phyloP scores from a whole-genome alignment of 2,113 vertebrate genomes.

The Struthio camelus region DNA sequence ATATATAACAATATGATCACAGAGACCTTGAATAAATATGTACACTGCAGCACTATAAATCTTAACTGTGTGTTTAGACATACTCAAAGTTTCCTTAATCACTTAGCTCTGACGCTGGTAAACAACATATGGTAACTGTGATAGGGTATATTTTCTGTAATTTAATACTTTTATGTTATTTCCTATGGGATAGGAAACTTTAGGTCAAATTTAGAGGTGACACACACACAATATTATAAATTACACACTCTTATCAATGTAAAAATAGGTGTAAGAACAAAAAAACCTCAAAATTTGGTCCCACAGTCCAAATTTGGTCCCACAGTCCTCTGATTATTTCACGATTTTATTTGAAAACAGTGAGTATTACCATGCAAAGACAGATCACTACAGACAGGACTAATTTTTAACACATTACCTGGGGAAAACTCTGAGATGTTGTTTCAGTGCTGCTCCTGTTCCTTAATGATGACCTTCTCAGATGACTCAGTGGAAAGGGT shows the following conservation, averaged over 20 bases:
- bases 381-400: neutral
- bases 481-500: neutral
- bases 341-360: neutral
- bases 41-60: slow-evolving; percentile 26
- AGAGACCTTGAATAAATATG: slow-evolving; percentile 24
- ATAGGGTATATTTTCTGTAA: slow-evolving; percentile 12
- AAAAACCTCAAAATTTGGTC: neutral
- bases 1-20: neutral
- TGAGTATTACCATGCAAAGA: neutral
- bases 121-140: slow-evolving; percentile 54
- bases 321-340: neutral
- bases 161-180: slow-evolving; percentile 12
- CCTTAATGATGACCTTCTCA: neutral
- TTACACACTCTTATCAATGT: neutral
- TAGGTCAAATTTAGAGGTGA: neutral
- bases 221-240: neutral
- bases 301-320: neutral
- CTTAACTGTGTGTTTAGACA: neutral
- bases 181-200: slow-evolving; percentile 17
- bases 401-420: neutral
- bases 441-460: neutral
- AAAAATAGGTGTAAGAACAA: neutral
- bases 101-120: slow-evolving; percentile 30
- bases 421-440: neutral
- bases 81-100: slow-evolving; percentile 30